Base-by-base conservation (phyloP, 2,113 vertebrate genomes). In the Hystrix cristata region DNA sequence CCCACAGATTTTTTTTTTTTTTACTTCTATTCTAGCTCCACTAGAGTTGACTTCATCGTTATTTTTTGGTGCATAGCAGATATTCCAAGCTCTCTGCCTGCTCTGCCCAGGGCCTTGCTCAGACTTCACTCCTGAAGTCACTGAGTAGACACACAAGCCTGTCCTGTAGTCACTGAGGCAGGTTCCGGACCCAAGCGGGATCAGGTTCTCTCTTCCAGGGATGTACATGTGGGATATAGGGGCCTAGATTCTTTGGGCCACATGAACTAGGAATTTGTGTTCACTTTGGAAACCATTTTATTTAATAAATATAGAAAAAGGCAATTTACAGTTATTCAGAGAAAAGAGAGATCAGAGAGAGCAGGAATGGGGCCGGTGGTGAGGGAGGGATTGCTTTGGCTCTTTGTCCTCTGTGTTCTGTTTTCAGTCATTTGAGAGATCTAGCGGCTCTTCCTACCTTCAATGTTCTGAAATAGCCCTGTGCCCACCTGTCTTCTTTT, bases 141-240 rank as follows among this genome's bases (percentile, higher is more conserved):
- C 4, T 71, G 31, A 79, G 46, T 43, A 76, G 23, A 76, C 64
- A 29, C 19, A 13, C 15, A 8, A 46, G 34, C 67, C 16, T 25
- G 23, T 3, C 31, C 81, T 19, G n/a, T 23, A 0, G 62, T 23
- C 15, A 48, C 5, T 0, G 15, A 12, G 55, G 1, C 1, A 34
- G n/a, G 62, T 13, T 38, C 5, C 48, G 51, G 78, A 48, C 7
- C 43, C 7, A 34, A 38, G 23, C 16, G 46, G 31, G 25, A 74
- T 10, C 15, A 7, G 11, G 2, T 5, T 59, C 7, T 67, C 80
- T 64, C 53, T 71, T 27, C 21, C 43, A 65, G 53, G 34, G 11
- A 51, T 46, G 38, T 80, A 27, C n/a, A 29, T 64, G 74, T 51
- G 79, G n/a, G 29, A 34, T 60, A 5, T 8, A 78, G 11, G 90